Base-by-base conservation (phyloP, 1,140 invertebrate species). In the Scaptomyza graminum region DNA sequence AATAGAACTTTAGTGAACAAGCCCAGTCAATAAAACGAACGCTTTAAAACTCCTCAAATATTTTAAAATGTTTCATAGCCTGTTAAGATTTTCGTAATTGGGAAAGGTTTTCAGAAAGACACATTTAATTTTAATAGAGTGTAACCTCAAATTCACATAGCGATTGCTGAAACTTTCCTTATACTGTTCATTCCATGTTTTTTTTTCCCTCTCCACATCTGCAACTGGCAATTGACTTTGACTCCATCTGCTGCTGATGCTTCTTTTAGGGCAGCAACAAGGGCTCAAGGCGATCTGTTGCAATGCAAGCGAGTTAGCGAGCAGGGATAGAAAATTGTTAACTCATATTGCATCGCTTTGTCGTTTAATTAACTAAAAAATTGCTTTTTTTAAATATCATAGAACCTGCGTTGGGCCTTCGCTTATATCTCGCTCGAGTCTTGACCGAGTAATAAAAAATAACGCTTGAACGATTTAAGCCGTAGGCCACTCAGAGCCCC, bases 361-460 rank as follows among this genome's bases (percentile, higher is more conserved):
- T 87, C 79, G 87, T 88, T 90, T 90, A 90, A 90, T 90, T 90
- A 90, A 90, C 87, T 90, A 87, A 90, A 90, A 81, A 90, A 90
- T 90, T 87, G 75, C 75, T 82, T 90, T 85, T 87, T 74, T 73
- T 79, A 74, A 76, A n/a, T n/a, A n/a, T n/a, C n/a, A n/a, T 80
- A 74, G 74, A 74, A n/a, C 8, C 2, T 37, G 60, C 25, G 28
- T 31, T 31, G 5, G 28, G 18, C 18, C 18, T 22, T 31, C 28
- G 28, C 28, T 5, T 31, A 5, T 12, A 22, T 44, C 25, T 31
- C 18, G 46, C 6, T 44, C 39, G 61, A 44, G 28, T 74, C 65
- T 75, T 44, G 16, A 39, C 31, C 44, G 46, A 44, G 61, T 55
- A 62, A 82, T 74, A 75, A 83, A 83, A 22, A 75, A 61, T 65